Evolutionary conservation across 2,888 invertebrate species (phyloP).

Genomic region (Leptogaster cylindrica): DNA sequence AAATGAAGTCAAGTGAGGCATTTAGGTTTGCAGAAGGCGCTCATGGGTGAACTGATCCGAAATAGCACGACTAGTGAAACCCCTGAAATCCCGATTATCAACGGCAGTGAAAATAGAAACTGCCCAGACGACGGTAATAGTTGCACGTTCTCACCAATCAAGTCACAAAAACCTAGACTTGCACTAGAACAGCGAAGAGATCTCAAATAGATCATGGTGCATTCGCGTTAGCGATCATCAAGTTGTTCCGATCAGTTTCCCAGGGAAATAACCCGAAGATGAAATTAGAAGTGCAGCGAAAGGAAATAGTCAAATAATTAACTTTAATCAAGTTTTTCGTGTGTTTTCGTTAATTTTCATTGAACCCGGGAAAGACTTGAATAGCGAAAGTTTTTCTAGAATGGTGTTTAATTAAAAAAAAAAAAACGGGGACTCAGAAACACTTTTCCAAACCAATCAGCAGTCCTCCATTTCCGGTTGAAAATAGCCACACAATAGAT

Average conservation of each 20-base stretch:
- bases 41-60: conserved; percentile 15
- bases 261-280: conserved; percentile 11
- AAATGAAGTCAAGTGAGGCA: conserved; percentile 20
- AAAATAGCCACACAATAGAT: neutral
- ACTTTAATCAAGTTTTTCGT: conserved; percentile 14
- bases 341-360: neutral
- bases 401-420: conserved; percentile 20
- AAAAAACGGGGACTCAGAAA: neutral
- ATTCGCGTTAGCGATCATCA: too few species aligned
- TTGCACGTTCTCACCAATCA: neutral
- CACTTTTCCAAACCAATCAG: conserved; percentile 5
- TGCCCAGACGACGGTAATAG: conserved; percentile 17
- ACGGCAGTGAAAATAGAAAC: conserved; percentile 33
- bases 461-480: conserved; percentile 24
- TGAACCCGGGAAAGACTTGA: neutral
- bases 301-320: conserved; percentile 14
- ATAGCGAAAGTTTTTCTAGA: conserved; percentile 30
- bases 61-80: conserved; percentile 32
- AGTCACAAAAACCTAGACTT: neutral
- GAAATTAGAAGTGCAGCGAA: too few species aligned
- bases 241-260: neutral
- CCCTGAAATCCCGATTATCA: conserved; percentile 25
- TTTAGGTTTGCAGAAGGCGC: conserved; percentile 19
- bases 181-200: too few species aligned
- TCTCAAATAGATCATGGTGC: neutral